Base-by-base conservation (phyloP, 2,888 invertebrate species). In the Cantharis rufa region DNA sequence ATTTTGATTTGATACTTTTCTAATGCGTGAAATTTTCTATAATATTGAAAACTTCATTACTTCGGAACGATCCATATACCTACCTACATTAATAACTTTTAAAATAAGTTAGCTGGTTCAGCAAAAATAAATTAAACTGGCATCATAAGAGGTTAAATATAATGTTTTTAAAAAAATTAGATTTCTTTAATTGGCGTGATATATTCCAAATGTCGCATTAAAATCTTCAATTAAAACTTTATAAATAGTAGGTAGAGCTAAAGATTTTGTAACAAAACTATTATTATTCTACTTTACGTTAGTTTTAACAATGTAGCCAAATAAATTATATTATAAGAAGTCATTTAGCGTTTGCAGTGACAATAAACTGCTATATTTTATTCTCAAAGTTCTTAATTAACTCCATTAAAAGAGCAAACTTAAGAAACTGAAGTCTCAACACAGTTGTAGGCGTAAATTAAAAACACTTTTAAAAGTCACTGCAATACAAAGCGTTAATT, bases 361-460 rank as follows among this genome's bases (percentile, higher is more conserved):
- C 48, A 48, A 48, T 48, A 48, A 48, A 48, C 48, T 48, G 48
- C 72, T 69, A 80, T 81, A 80, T 80, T 78, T 81, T 80, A 80
- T 81, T 78, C 81, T 79, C 73, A 78, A 80, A 81, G 76, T 82
- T 82, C 82, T 82, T 82, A 82, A 82, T 82, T 82, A 82, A 81
- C 78, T 75, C 77, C 79, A 81, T 81, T 80, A 79, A 81, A 74
- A 70, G 70, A 69, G 48, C 70, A 70, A 69, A 75, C 68, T 71
- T 68, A 69, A 64, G 72, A 64, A 71, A 72, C 32, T 48, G 28
- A 18, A 70, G 68, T 71, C 68, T 61, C 62, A 69, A 69, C 69
- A 32, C 73, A 66, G 70, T 48, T 69, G 66, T 66, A 70, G 69
- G 64, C 62, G 18, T 72, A 74, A 78, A 78, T 78, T 73, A 77